Evolutionary conservation across 2,113 vertebrate species (phyloP), one percentile per base, ranked within the genome.

Genomic region (Archilochus colubris): DNA sequence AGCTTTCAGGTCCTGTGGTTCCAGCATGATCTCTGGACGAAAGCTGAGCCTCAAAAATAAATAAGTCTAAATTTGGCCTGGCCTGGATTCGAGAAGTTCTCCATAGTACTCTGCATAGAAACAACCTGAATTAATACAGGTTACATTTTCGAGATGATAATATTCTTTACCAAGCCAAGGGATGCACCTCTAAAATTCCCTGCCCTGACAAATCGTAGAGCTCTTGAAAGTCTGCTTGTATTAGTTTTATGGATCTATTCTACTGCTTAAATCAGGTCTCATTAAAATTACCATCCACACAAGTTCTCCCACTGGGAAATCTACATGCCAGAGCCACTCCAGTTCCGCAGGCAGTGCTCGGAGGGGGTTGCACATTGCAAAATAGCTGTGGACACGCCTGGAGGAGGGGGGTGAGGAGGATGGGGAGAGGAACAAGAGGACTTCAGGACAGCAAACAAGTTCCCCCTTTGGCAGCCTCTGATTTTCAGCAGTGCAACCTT

Each of bases 191-290:
- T 85, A 91, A 94, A 96, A 96, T 95, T 95, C 96, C 86, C 90
- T 77, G 67, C 90, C 89, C 95, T 96, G 93, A 95, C 90, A 96
- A 97, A 96, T 11, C 94, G 80, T 50, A 93, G 94, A 91, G 96
- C 95, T 97, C 96, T 96, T 97, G 96, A 96, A 96, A 97, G 96
- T 97, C 96, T 96, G 93, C 94, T 97, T 95, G 95, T 96, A 97
- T 97, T 97, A 97, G 95, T 96, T 96, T 97, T 97, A 97, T 96
- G 95, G 94, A 96, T 96, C 96, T 97, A 97, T 96, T 97, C 96
- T 96, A 97, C 96, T 97, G 96, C 95, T 97, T 97, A 97, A 97
- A 97, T 97, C 96, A 97, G 96, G 96, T 97, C 95, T 97, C 95
- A 97, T 97, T 97, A 97, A 97, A 97, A 97, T 97, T 96, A 97